Evolutionary conservation across 2,113 vertebrate genomes (phyloP).

Genomic region (Chrysemys picta): DNA sequence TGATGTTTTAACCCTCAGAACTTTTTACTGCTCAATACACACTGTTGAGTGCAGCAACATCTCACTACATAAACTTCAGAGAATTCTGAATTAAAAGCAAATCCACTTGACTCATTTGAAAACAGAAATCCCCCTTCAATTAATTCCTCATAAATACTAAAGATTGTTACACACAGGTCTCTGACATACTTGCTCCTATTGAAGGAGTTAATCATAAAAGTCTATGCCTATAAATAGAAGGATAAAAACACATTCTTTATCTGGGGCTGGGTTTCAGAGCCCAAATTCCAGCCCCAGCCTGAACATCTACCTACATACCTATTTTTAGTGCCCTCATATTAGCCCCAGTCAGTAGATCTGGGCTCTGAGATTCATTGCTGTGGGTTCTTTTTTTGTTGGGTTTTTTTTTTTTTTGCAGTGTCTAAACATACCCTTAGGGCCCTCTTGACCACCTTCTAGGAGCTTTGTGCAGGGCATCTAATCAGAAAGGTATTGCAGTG

Average conservation of each 20-base stretch:
- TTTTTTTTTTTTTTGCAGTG: too few species aligned
- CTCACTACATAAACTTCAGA: not conserved
- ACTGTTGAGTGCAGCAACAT: not conserved
- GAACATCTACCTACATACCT: too few species aligned
- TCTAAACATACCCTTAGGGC: too few species aligned
- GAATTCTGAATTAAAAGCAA: conserved; percentile 17
- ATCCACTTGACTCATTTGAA: not conserved
- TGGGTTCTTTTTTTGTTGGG: too few species aligned
- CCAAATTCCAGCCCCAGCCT: too few species aligned
- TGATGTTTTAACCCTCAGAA: conserved; percentile 66
- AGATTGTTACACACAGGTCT: not conserved
- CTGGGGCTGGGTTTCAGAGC: too few species aligned
- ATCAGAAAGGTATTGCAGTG: rapidly evolving
- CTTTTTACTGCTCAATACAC: conserved; percentile 41
- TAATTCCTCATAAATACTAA: not conserved
- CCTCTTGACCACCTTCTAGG: rapidly evolving
- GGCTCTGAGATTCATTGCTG: too few species aligned
- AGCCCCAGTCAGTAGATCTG: too few species aligned
- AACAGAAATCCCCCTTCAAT: not conserved
- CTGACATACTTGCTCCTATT: not conserved
- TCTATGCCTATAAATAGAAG: not conserved
- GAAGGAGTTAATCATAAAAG: not conserved
- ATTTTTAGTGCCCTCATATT: too few species aligned
- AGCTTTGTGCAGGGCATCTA: not conserved
- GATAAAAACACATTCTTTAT: not conserved